A percentile compares a stretch with the other conserved stretches of the same genome.
phyloP scores from a whole-genome alignment of 2,888 invertebrate species.

The Siphlonurus alternatus region DNA sequence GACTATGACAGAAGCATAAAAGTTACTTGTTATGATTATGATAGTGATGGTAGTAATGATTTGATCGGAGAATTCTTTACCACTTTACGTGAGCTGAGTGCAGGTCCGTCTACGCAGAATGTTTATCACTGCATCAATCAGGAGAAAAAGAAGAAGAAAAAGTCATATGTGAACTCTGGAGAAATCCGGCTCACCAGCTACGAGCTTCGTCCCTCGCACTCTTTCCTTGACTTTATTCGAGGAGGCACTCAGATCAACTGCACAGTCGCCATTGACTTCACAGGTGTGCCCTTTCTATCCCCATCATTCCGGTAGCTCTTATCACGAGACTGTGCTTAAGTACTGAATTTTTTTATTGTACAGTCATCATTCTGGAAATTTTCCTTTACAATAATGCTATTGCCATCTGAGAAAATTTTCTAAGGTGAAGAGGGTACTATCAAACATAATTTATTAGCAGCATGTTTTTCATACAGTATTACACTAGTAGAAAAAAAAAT shows the following conservation, averaged over 20 bases:
- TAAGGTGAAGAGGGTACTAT: no score
- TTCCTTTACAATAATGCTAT: no score
- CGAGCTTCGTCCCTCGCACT: constrained; percentile 14
- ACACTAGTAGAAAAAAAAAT: no score
- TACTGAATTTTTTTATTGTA: no score
- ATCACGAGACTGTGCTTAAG: no score
- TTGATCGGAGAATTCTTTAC: constrained; percentile 30
- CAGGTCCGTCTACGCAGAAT: constrained; percentile 22
- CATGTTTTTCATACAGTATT: no score
- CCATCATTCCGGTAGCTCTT: constrained; percentile 21
- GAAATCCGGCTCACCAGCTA: constrained; percentile 11
- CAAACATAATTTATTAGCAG: no score
- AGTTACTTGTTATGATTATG: constrained; percentile 34
- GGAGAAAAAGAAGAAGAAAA: constrained; percentile 18
- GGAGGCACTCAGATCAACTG: constrained; percentile 32
- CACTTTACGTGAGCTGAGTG: constrained; percentile 25
- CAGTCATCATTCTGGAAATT: no score
- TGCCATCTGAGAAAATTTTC: no score
- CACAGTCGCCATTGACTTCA: constrained; percentile 30
- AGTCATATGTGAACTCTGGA: neutral
- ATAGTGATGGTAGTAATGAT: constrained; percentile 28
- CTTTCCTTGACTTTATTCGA: constrained; percentile 38
- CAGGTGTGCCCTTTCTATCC: constrained; percentile 20
- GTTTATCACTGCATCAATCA: constrained; percentile 24
- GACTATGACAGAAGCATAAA: constrained; percentile 31